Evolutionary conservation across 2,888 invertebrate genomes (phyloP).

Genomic region (Chrysodeixis includens): DNA sequence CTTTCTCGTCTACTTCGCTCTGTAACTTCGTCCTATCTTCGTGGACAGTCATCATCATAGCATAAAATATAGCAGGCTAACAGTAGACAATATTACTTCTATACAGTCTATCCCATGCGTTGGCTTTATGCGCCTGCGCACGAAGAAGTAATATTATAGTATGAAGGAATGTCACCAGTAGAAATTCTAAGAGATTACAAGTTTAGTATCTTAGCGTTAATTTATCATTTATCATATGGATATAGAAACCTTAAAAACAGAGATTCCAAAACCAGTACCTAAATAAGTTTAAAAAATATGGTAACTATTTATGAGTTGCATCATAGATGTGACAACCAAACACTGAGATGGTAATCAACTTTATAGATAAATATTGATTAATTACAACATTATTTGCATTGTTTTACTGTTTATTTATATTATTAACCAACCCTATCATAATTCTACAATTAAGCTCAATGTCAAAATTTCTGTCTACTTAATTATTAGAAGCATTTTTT

Average conservation of each 20-base stretch:
- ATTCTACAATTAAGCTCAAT: neutral
- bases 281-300: constrained; percentile 48
- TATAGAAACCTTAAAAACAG: constrained; percentile 54
- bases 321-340: constrained; percentile 24
- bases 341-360: constrained; percentile 7
- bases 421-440: no score
- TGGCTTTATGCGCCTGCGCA: constrained; percentile 29
- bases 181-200: constrained; percentile 81
- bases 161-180: constrained; percentile 67
- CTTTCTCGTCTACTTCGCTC: no score
- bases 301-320: constrained; percentile 50
- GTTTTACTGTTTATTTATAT: no score
- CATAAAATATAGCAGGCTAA: constrained; percentile 9
- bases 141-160: constrained; percentile 40
- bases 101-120: constrained; percentile 43
- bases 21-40: no score
- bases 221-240: constrained; percentile 44
- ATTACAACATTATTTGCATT: neutral
- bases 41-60: no score
- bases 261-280: constrained; percentile 25
- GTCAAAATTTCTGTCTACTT: neutral
- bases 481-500: neutral
- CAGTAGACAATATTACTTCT: constrained; percentile 53
- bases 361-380: constrained; percentile 11
- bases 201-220: constrained; percentile 57